These are phyloP conservation scores for Myotis daubentonii DNA, from an alignment of 2,797 vertebrate species.

Conservation along the genomic window DNA sequence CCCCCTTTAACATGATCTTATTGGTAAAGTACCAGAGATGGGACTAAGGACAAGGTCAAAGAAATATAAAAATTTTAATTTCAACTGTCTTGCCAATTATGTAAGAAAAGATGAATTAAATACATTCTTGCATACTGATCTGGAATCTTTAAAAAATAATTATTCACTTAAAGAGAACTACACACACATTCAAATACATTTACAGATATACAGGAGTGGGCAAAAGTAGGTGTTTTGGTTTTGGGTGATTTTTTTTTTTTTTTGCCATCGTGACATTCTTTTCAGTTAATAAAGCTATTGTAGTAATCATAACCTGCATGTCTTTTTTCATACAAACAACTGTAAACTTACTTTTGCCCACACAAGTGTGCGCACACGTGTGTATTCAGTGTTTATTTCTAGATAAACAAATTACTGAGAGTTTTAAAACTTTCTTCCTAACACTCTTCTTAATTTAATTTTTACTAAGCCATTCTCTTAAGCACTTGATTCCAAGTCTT, in stretches of 20 bases:
- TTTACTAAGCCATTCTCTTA: not conserved
- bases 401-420: not conserved
- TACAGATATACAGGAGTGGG: not conserved
- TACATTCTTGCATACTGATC: not conserved
- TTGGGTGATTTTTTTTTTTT: not conserved
- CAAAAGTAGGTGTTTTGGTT: not conserved
- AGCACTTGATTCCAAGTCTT: not conserved
- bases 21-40: not conserved
- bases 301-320: not conserved
- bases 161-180: conserved; percentile 27
- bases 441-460: not conserved
- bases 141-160: conserved; percentile 22
- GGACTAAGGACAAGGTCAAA: not conserved
- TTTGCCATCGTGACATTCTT: not conserved
- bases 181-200: not conserved
- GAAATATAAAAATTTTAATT: not conserved
- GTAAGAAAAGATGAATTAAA: not conserved
- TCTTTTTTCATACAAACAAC: not conserved
- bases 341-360: not conserved
- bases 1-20: not conserved
- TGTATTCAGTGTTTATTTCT: not conserved
- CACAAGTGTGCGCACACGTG: fast-evolving
- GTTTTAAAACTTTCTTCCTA: not conserved
- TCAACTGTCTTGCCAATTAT: not conserved
- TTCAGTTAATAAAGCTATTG: not conserved